Evolutionary conservation across 2,888 invertebrate genomes (phyloP).

Genomic region (Petrolisthes manimaculis): DNA sequence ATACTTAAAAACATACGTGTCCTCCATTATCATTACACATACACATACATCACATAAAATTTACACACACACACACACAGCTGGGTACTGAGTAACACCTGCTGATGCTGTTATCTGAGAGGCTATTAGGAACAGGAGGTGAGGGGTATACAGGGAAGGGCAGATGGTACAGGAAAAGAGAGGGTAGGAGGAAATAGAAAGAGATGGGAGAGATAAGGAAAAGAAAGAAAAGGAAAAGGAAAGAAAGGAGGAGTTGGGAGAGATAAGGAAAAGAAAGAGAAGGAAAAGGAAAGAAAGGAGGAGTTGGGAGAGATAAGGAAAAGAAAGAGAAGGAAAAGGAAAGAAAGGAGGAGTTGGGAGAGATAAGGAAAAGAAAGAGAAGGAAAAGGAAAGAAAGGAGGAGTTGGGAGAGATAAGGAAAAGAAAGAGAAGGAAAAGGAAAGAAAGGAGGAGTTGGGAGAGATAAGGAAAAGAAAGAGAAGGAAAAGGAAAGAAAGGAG

Average conservation of each 20-base stretch:
- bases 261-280: background rate
- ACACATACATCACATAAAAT: too few species aligned
- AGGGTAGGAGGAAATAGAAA: background rate
- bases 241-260: background rate
- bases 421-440: background rate
- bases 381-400: background rate
- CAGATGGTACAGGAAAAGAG: background rate
- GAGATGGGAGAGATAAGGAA: background rate
- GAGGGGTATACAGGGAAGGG: background rate
- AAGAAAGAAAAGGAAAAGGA: background rate
- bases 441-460: background rate
- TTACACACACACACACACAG: too few species aligned
- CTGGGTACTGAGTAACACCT: too few species aligned
- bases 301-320: background rate
- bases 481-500: background rate
- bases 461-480: background rate
- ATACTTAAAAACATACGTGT: too few species aligned
- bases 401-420: background rate
- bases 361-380: background rate
- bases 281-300: background rate
- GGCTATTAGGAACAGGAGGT: background rate
- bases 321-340: background rate
- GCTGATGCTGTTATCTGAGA: too few species aligned
- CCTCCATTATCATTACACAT: too few species aligned
- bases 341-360: background rate